These are phyloP conservation scores for Abscondita cerata DNA, from an alignment of 2,888 invertebrate species.

Conservation along the genomic window DNA sequence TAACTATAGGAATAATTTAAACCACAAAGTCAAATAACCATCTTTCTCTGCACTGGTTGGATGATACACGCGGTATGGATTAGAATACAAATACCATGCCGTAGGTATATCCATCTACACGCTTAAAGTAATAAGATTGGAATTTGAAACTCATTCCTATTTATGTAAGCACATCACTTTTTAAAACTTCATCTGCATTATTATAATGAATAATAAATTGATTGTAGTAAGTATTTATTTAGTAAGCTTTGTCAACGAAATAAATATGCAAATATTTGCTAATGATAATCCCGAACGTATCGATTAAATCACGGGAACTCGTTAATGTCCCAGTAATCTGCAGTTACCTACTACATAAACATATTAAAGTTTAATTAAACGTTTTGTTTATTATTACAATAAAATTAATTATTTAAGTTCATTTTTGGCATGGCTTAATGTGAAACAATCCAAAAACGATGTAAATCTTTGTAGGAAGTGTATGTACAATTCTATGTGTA, in stretches of 20 bases:
- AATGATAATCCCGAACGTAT: conserved; percentile 21
- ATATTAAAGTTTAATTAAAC: neutral
- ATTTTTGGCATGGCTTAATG: neutral
- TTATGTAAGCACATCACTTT: too few species aligned
- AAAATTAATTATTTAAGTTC: too few species aligned
- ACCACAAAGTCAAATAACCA: too few species aligned
- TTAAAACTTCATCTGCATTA: neutral
- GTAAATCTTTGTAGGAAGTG: conserved; percentile 19
- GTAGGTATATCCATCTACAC: too few species aligned
- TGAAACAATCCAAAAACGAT: conserved; percentile 22
- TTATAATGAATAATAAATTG: conserved; percentile 21
- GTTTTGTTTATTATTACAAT: too few species aligned
- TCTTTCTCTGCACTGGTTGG: too few species aligned
- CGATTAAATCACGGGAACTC: conserved; percentile 8
- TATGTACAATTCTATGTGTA: conserved; percentile 21
- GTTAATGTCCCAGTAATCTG: neutral
- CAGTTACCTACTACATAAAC: neutral
- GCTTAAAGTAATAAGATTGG: too few species aligned
- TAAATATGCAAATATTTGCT: conserved; percentile 30
- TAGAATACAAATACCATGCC: too few species aligned
- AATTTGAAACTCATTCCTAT: too few species aligned
- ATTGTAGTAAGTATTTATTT: conserved; percentile 19
- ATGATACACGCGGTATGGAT: too few species aligned
- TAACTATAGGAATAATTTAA: too few species aligned
- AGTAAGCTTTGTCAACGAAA: conserved; percentile 22